A percentile compares a stretch with the other conserved stretches of the same genome.
Evolutionary conservation across 2,888 invertebrate genomes (phyloP).

Genomic region (Cantharis rufa): DNA sequence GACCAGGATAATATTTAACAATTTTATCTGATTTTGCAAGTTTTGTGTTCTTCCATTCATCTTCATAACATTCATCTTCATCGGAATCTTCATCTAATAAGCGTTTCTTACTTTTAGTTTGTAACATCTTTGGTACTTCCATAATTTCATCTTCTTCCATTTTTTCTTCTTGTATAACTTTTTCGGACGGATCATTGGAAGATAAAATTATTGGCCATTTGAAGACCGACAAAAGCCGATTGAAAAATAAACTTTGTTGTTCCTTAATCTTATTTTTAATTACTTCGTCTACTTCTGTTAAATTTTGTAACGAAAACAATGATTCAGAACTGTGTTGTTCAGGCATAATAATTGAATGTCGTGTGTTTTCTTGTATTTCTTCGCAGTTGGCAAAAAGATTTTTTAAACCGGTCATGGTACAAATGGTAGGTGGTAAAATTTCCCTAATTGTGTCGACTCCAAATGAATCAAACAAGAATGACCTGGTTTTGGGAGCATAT

Average conservation of each 20-base stretch:
- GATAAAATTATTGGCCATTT: conserved; percentile 34
- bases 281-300: not conserved
- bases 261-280: not conserved
- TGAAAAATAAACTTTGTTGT: conserved; percentile 15
- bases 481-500: not conserved
- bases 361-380: conserved; percentile 14
- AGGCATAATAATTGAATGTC: not conserved
- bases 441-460: not conserved
- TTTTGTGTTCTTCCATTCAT: not conserved
- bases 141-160: not conserved
- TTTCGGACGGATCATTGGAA: not conserved
- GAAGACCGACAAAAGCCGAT: conserved; percentile 24
- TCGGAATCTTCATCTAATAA: not conserved
- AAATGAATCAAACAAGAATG: not conserved
- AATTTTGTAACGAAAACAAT: not conserved
- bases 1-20: not conserved
- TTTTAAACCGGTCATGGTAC: conserved; percentile 37
- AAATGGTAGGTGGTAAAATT: conserved; percentile 37
- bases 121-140: not conserved
- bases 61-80: not conserved
- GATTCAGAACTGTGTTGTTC: not conserved
- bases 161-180: not conserved
- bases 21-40: not conserved
- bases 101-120: not conserved
- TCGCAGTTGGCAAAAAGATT: conserved; percentile 36